Base-by-base conservation (phyloP, 2,888 invertebrate genomes). In the Hedya salicella region DNA sequence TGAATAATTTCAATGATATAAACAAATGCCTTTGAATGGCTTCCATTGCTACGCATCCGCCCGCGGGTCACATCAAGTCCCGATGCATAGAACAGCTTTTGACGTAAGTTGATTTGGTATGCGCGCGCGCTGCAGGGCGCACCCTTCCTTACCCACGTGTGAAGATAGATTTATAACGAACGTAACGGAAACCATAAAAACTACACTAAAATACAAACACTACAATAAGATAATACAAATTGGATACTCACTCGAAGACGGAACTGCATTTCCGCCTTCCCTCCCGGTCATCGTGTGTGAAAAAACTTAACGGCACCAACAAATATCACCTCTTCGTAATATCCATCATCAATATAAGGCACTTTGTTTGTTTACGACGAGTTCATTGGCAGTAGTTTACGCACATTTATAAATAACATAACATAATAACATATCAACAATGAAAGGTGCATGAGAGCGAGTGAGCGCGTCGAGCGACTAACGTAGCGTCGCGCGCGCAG, bases 221-320 rank as follows among this genome's bases (percentile, higher is more conserved):
- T 68, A 62, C 60, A 68, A 68, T 69, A 67, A 62, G 54, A 68
- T 73, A 76, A 77, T 77, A 78, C 69, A 73, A 73, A 72, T 69
- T 73, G 77, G 68, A 75, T 87, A 91, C 91, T 92, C 83, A 92
- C 91, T 90, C 77, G 86, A 88, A 89, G 90, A 88, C 86, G 91
- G 89, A 90, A 89, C 89, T 92, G 90, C 90, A 91, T 88, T 90
- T 91, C 91, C 91, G 89, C 86, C 89, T 88, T 88, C 88, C 86
- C 88, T 89, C 85, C 87, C 91, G 87, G 87, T 91, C 92, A 92
- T 92, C 84, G 86, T 91, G 89, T 85, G 78, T 83, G 80, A 79
- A 80, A 84, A 84, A 82, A 79, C 77, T 81, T 78, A 84, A 86
- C 78, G 78, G 85, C 83, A 87, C 89, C 86, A 54, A 88, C 87